phyloP scores from a whole-genome alignment of 2,888 invertebrate genomes.

The Yponomeuta cagnagella region DNA sequence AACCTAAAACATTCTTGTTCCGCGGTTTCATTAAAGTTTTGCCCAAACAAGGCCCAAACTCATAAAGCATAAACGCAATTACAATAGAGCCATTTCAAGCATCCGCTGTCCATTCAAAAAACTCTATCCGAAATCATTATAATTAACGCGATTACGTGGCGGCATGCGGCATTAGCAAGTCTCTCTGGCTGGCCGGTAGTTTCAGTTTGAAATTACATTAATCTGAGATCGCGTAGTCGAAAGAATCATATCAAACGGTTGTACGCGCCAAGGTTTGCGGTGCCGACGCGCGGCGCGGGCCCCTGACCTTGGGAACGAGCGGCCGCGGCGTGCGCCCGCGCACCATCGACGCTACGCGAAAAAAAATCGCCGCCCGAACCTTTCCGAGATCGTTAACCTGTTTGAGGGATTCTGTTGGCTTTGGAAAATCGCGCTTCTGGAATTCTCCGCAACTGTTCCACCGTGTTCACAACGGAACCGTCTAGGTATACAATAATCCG shows the following conservation, averaged over 20 bases:
- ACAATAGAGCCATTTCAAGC: background rate
- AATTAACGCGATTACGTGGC: slow-evolving; percentile 1
- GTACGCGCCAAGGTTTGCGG: slow-evolving; percentile 34
- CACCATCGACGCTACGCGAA: slow-evolving; percentile 10
- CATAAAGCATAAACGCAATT: background rate
- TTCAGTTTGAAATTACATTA: slow-evolving; percentile 5
- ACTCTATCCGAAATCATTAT: background rate
- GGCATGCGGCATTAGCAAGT: slow-evolving; percentile 1
- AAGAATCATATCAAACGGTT: slow-evolving; percentile 17
- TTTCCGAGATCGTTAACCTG: slow-evolving; percentile 10
- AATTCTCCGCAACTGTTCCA: background rate
- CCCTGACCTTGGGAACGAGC: slow-evolving; percentile 56
- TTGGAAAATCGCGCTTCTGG: background rate
- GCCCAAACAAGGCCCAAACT: background rate
- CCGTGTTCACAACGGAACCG: background rate
- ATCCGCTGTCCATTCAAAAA: background rate
- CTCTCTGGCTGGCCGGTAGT: background rate
- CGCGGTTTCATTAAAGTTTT: too few relatives aligned
- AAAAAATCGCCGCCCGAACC: background rate
- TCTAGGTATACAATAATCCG: background rate
- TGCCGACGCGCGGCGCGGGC: slow-evolving; percentile 51
- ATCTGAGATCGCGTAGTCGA: background rate
- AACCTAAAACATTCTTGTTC: too few relatives aligned
- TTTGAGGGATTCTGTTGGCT: slow-evolving; percentile 7
- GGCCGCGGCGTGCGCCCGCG: slow-evolving; percentile 28